Conservation (phyloP, 2,797 vertebrate species). For the Danio aesculapii region DNA sequence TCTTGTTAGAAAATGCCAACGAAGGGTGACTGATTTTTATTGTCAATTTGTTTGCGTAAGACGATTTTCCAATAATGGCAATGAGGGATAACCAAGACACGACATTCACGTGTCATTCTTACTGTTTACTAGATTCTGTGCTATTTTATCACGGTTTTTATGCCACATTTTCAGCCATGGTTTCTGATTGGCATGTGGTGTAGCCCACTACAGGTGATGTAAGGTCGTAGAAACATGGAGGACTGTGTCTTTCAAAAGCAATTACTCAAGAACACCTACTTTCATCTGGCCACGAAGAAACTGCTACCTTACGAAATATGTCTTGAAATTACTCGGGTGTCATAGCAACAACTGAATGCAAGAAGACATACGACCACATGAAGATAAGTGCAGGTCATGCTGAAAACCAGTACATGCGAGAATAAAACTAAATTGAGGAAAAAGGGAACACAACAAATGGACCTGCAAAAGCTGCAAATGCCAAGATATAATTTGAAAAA, state of each 20-base stretch:
- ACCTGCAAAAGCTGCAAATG: neutral
- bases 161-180: neutral
- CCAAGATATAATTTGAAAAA: neutral
- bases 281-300: constrained; percentile 41
- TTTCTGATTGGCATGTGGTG: constrained; percentile 30
- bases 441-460: neutral
- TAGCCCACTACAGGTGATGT: constrained; percentile 22
- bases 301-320: constrained; percentile 23
- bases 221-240: constrained; percentile 55
- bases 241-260: constrained; percentile 46
- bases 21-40: constrained; percentile 35
- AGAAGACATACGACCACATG: constrained; percentile 31
- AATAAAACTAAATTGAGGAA: neutral
- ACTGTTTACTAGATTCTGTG: neutral
- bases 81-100: constrained; percentile 25
- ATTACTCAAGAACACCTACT: constrained; percentile 47
- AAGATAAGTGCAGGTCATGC: constrained; percentile 37
- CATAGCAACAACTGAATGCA: constrained; percentile 44
- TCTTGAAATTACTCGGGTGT: constrained; percentile 34
- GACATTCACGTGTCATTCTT: neutral
- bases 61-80: constrained; percentile 15
- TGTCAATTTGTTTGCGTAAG: constrained; percentile 25
- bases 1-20: constrained; percentile 43
- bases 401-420: constrained; percentile 5
- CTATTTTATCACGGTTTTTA: neutral